Base-by-base conservation (phyloP, 2,113 vertebrate species). In the Ptilorrhoa leucosticta region DNA sequence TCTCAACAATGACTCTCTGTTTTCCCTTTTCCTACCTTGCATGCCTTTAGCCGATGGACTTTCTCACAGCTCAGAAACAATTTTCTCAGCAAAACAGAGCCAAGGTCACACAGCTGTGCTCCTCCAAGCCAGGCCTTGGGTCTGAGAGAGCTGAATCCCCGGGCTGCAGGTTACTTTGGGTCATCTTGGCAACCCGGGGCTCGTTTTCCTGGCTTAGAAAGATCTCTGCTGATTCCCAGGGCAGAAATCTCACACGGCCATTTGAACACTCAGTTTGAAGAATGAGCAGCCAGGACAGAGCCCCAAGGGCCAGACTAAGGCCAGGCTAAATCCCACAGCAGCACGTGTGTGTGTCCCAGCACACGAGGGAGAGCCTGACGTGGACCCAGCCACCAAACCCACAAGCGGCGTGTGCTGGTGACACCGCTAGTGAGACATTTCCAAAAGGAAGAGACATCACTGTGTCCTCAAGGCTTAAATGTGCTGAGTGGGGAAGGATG, bases 31-130 rank as follows among this genome's bases (percentile, higher is more conserved):
- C 80, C 58, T 57, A 83, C 81, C 85, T 90, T 48, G 44, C 79
- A 45, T 0, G 35, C 66, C 75, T 75, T 37, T 3, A 44, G 63
- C 83, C 37, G 11, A 92, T 1, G 4, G 82, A 76, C 75, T 94
- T 96, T 91, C 94, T 95, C 90, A 94, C 90, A 93, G 94, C 90
- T 88, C 90, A 50, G 75, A 64, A 95, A 60, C 75, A 30, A 72
- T 80, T 93, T 97, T 94, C 95, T 94, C 92, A 93, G 82, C 88
- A 88, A 70, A 93, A 27, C 53, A 6, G 37, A 86, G 92, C 96
- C 95, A 93, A 95, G 94, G 83, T 92, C 85, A 83, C 85, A 13
- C 96, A 96, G 95, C 92, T 97, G 94, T 35, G 85, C 92, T 83
- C 63, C 88, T 70, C 95, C 63, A 71, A 65, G 48, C n/a, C 82